Conservation (phyloP, 2,113 vertebrate genomes). For the Phocoena phocoena region DNA sequence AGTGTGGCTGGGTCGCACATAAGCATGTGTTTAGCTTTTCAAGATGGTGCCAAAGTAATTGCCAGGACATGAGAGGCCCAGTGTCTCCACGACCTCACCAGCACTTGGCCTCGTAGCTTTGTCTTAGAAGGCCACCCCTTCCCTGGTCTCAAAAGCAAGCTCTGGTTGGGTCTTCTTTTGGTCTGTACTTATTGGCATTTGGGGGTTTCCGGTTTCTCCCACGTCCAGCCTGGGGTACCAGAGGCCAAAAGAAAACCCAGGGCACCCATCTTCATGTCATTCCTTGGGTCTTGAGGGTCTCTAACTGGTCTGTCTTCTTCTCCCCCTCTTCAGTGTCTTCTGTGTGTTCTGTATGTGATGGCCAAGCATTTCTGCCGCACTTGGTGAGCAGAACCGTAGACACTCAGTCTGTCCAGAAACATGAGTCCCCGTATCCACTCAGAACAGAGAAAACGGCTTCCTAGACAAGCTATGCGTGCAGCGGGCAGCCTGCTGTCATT, state of each 20-base stretch:
- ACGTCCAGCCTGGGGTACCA: neutral
- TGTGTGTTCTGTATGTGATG: neutral
- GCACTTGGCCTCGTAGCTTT: rapidly evolving
- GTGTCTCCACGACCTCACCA: neutral
- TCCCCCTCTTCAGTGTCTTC: no score
- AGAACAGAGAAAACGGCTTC: rapidly evolving
- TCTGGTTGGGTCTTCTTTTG: neutral
- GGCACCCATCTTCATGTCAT: rapidly evolving
- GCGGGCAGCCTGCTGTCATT: rapidly evolving
- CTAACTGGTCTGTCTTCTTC: neutral
- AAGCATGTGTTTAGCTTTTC: neutral
- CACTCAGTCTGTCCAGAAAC: neutral
- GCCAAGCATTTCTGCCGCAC: neutral
- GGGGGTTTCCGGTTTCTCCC: neutral
- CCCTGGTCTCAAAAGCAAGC: neutral
- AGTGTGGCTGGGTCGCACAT: neutral
- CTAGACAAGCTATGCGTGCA: rapidly evolving
- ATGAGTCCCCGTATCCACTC: rapidly evolving
- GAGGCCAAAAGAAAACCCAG: neutral
- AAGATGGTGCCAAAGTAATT: neutral
- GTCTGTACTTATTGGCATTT: neutral
- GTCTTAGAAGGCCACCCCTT: rapidly evolving
- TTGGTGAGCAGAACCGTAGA: neutral
- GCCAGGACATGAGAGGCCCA: rapidly evolving
- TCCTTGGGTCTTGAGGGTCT: no score